Evolutionary conservation across 2,113 vertebrate genomes (phyloP), one percentile per base, ranked within the genome.

Genomic region (Thomomys bottae): DNA sequence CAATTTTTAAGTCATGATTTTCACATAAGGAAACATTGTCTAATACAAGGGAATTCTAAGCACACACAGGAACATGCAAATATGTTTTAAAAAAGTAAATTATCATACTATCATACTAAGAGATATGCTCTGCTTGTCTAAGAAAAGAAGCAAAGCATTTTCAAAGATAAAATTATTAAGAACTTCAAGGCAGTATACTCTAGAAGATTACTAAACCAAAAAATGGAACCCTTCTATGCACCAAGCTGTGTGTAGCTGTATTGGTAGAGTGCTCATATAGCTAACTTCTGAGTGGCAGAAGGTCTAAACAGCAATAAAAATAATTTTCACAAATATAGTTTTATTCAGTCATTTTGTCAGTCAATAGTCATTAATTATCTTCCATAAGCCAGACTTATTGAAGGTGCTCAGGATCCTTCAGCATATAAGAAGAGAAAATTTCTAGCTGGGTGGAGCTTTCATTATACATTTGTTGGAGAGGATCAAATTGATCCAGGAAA

Each of bases 401-500:
- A 36, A 73, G 4, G 21, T 20, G 6, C 5, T 57, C 72, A 12
- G 5, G 17, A 80, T 72, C 28, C 0, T 17, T 68, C 11, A 54
- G 0, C 28, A 18, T 20, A 30, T 0, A 30, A 85, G 54, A 66
- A 42, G 8, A 84, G 30, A 26, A 85, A 34, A 38, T 32, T 9
- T 42, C 8, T 88, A 21, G 40, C 30, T 61, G 79, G 14, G 42
- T 20, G n/a, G 3, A 66, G 5, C 23, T 34, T 92, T 24, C 14
- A 9, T 68, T 90, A n/a, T 88, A 5, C 5, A 57, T 54, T 54
- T 77, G 17, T 36, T 90, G 83, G n/a, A 86, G 45, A 54, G 26
- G 82, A 5, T 75, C 3, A 34, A 82, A 8, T 34, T 54, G 49
- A 54, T 54, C 12, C 18, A 38, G 21, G n/a, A 49, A 75, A 61